Percentiles rank a stretch among this genome's conserved stretches.
These are phyloP conservation scores for Chloroceryle amazona DNA, from an alignment of 2,797 vertebrate genomes.

Conservation along the genomic window DNA sequence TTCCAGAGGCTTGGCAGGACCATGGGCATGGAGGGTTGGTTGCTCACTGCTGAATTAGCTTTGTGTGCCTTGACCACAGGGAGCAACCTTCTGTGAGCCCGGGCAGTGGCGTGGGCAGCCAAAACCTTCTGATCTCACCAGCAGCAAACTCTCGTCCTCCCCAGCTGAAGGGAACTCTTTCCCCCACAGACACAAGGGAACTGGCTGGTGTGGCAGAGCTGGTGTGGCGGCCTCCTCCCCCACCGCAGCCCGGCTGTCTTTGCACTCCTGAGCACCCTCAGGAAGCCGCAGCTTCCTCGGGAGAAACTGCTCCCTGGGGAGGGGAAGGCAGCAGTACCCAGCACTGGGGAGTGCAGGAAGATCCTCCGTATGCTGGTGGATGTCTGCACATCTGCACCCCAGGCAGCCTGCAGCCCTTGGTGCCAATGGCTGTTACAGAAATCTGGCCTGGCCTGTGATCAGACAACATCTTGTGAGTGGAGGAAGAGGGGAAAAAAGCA, in stretches of 20 bases:
- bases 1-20: conserved; percentile 21
- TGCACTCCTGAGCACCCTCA: neutral
- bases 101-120: neutral
- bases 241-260: neutral
- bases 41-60: conserved; percentile 13
- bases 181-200: conserved; percentile 42
- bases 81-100: neutral
- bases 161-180: conserved; percentile 52
- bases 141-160: neutral
- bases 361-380: rapidly evolving
- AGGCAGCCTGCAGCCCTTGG: neutral
- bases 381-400: neutral
- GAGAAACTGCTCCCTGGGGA: conserved; percentile 10
- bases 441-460: neutral
- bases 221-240: conserved; percentile 1
- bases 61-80: neutral
- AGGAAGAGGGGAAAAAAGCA: neutral
- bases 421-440: neutral
- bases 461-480: rapidly evolving
- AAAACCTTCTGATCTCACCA: neutral
- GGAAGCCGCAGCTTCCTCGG: conserved; percentile 82
- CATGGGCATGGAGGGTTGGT: rapidly evolving
- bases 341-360: rapidly evolving
- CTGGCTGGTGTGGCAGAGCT: neutral
- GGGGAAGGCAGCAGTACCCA: neutral